Percentiles rank a stretch among this genome's conserved stretches.
Evolutionary conservation across 2,888 invertebrate genomes (phyloP).

Genomic region (Andrena camellia): DNA sequence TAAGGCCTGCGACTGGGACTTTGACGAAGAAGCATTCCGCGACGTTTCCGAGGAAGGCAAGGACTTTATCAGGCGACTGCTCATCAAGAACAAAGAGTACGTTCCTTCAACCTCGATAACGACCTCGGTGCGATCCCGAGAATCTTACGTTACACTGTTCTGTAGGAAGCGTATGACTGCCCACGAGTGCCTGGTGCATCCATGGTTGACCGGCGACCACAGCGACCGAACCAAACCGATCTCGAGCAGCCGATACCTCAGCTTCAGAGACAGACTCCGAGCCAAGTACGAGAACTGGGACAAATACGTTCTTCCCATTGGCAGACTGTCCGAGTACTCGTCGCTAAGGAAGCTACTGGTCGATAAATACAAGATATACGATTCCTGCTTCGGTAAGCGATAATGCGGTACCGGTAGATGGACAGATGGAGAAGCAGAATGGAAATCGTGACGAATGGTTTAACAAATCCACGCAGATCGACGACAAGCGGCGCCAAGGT

Average conservation of each 20-base stretch:
- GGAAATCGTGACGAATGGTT: not conserved
- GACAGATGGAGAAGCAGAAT: not conserved
- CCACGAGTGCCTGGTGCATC: constrained; percentile 97
- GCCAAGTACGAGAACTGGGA: constrained; percentile 93
- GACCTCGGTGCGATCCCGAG: not conserved
- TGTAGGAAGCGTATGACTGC: constrained; percentile 97
- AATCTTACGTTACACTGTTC: not conserved
- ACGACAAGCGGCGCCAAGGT: constrained; percentile 98
- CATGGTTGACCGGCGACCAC: constrained; percentile 97
- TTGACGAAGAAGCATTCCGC: constrained; percentile 97
- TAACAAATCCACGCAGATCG: constrained; percentile 89
- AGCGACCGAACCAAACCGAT: constrained; percentile 91
- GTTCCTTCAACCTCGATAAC: constrained; percentile 78
- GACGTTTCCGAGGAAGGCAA: constrained; percentile 98
- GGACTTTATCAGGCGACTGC: constrained; percentile 97
- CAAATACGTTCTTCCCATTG: constrained; percentile 96
- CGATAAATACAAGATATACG: constrained; percentile 98
- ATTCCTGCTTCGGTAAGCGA: constrained; percentile 95
- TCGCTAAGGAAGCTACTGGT: constrained; percentile 97
- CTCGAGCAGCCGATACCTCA: constrained; percentile 93
- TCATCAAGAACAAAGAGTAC: constrained; percentile 97
- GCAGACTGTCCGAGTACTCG: constrained; percentile 98
- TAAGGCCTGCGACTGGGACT: constrained; percentile 99
- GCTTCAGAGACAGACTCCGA: constrained; percentile 94
- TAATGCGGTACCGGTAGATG: not conserved